Conservation (phyloP, 2,888 invertebrate genomes). For the Unio delphinus region DNA sequence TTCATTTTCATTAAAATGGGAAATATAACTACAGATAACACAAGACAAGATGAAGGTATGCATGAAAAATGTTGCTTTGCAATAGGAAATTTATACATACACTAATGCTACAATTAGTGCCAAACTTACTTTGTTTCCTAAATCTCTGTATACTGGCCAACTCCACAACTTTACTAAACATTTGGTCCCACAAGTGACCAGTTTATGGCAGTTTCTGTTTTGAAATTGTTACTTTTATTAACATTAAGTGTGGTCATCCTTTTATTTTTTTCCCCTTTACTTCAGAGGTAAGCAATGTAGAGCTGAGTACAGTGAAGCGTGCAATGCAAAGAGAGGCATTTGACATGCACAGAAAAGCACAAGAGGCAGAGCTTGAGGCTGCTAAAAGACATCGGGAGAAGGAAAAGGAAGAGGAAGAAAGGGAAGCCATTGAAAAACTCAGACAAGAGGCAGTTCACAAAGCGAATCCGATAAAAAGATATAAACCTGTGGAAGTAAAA, state of each 20-base stretch:
- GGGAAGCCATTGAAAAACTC: constrained; percentile 50
- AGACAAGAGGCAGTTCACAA: constrained; percentile 61
- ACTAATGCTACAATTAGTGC: too few species aligned
- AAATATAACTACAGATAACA: too few species aligned
- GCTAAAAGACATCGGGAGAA: constrained; percentile 62
- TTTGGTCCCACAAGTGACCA: too few species aligned
- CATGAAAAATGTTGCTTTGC: too few species aligned
- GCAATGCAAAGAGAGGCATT: constrained; percentile 71
- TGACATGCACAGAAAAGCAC: constrained; percentile 56
- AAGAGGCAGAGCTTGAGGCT: constrained; percentile 75
- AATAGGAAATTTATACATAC: too few species aligned
- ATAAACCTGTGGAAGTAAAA: constrained; percentile 54
- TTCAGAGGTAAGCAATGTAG: constrained; percentile 74
- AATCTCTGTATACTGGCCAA: too few species aligned
- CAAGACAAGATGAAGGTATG: too few species aligned
- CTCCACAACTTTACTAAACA: too few species aligned
- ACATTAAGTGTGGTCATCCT: not conserved
- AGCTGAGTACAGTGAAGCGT: constrained; percentile 79
- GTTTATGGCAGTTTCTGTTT: too few species aligned
- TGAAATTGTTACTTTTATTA: not conserved
- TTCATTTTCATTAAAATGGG: too few species aligned
- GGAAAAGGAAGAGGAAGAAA: constrained; percentile 54
- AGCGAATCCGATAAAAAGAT: constrained; percentile 63
- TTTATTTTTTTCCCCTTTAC: constrained; percentile 13
- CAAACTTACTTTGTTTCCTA: too few species aligned